Percentiles rank a stretch among this genome's conserved stretches.
These are phyloP conservation scores for Lepidiolamprologus cunningtoni DNA, from an alignment of 2,113 vertebrate genomes.

Conservation along the genomic window DNA sequence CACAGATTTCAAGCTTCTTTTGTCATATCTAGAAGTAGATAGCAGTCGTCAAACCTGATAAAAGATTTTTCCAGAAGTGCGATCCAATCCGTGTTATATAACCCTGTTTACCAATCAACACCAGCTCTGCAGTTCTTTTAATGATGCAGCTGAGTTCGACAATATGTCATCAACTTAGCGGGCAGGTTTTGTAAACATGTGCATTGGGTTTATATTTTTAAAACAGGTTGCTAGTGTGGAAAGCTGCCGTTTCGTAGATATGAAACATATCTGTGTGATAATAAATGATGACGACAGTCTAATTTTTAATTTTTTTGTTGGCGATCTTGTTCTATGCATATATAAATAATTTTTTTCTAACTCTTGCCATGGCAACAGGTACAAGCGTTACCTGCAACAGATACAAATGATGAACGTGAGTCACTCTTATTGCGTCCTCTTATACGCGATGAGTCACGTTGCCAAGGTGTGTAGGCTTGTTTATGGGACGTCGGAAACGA, in stretches of 20 bases:
- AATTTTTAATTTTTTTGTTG: rapidly evolving
- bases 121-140: background rate
- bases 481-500: slow-evolving; percentile 10
- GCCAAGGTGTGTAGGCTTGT: slow-evolving; percentile 34
- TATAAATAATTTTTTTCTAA: background rate
- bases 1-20: background rate
- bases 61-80: slow-evolving; percentile 2
- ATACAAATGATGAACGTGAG: slow-evolving; percentile 13
- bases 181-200: background rate
- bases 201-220: background rate
- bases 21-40: background rate
- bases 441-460: slow-evolving; percentile 23
- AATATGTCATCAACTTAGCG: background rate
- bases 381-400: slow-evolving; percentile 15
- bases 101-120: background rate
- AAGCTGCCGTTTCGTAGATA: background rate
- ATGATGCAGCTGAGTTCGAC: background rate
- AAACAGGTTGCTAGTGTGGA: background rate
- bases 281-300: background rate
- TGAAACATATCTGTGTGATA: background rate
- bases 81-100: background rate
- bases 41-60: slow-evolving; percentile 1
- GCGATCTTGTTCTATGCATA: background rate
- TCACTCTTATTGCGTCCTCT: slow-evolving; percentile 19
- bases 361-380: background rate